Percentiles rank a stretch among this genome's conserved stretches.
phyloP scores from a whole-genome alignment of 1,140 invertebrate genomes.

The Leptinotarsa undecemlineata region DNA sequence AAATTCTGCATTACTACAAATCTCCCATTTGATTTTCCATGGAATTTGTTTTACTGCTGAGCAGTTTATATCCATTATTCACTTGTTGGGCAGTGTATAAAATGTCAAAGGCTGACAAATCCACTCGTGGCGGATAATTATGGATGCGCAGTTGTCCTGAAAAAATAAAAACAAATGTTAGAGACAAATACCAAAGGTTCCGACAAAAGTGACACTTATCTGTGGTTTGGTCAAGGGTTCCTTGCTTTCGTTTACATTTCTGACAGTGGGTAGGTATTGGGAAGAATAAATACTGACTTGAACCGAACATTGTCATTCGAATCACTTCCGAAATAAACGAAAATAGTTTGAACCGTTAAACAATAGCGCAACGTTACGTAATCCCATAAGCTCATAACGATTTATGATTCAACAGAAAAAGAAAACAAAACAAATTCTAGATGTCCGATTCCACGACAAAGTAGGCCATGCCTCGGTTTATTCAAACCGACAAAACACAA shows the following conservation, averaged over 20 bases:
- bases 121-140: no score
- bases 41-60: no score
- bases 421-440: slow-evolving; percentile 46
- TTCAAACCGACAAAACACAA: slow-evolving; percentile 52
- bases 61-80: no score
- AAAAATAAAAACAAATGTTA: no score
- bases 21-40: no score
- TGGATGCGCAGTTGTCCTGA: no score
- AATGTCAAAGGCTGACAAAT: no score
- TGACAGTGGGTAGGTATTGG: not conserved
- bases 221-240: not conserved
- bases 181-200: no score
- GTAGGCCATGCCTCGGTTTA: slow-evolving; percentile 55
- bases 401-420: slow-evolving; percentile 36
- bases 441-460: slow-evolving; percentile 46
- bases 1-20: no score
- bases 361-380: slow-evolving; percentile 36
- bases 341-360: not conserved
- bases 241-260: not conserved
- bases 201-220: no score
- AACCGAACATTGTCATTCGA: slow-evolving; percentile 7
- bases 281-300: not conserved
- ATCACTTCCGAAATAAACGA: slow-evolving; percentile 19
- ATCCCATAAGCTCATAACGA: slow-evolving; percentile 31
- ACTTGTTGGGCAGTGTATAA: no score